Percentiles rank a stretch among this genome's conserved stretches.
Conservation (phyloP, 2,888 invertebrate genomes). For the Meiosimyza platycephala region DNA sequence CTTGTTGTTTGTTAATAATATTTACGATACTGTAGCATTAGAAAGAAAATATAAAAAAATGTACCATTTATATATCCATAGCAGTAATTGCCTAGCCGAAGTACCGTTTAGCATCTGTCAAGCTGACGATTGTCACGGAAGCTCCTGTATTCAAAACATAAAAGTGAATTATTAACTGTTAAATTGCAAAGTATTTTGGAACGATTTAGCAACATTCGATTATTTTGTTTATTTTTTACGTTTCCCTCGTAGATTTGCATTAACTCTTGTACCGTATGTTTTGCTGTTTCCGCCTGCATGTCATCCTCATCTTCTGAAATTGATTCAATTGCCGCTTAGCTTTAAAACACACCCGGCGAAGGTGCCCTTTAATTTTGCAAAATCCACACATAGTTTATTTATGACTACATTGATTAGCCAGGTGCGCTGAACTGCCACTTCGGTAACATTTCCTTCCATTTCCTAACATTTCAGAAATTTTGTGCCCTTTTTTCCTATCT, state of each 20-base stretch:
- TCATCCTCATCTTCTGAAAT: conserved; percentile 2
- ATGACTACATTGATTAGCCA: conserved; percentile 28
- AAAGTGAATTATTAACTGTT: conserved; percentile 6
- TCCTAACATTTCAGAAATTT: no score
- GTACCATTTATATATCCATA: no score
- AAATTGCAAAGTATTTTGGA: conserved; percentile 1
- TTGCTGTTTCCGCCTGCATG: background rate
- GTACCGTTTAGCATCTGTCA: conserved; percentile 37
- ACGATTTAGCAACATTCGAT: background rate
- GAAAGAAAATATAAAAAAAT: no score
- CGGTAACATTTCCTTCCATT: conserved; percentile 30
- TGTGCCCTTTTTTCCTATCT: no score
- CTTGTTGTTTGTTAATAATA: no score
- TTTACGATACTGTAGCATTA: no score
- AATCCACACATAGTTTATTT: conserved; percentile 31
- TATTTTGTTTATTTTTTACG: background rate
- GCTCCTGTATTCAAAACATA: conserved; percentile 41
- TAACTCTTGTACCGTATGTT: conserved; percentile 23
- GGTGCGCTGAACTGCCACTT: conserved; percentile 30
- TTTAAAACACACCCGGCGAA: conserved; percentile 34
- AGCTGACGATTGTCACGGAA: conserved; percentile 37
- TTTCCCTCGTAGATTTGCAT: conserved; percentile 24
- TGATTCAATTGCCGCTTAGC: conserved; percentile 26
- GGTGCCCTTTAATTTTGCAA: conserved; percentile 26
- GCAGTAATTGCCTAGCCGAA: conserved; percentile 31